Conservation (phyloP, 2,113 vertebrate genomes). For the Mobula birostris region DNA sequence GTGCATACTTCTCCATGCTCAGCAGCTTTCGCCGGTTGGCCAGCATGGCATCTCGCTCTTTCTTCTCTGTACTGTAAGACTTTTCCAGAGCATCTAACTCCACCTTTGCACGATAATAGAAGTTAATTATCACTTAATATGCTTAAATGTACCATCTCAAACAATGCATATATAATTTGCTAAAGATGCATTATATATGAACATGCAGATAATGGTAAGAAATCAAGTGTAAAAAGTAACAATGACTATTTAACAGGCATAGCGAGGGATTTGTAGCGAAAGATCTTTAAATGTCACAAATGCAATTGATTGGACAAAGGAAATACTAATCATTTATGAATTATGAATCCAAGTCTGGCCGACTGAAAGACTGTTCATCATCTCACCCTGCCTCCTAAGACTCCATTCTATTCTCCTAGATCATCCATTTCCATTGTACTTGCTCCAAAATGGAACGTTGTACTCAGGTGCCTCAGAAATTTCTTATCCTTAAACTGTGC, state of each 20-base stretch:
- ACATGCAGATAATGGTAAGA: neutral
- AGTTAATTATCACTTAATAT: neutral
- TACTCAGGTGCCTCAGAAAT: too few relatives aligned
- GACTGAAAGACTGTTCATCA: too few relatives aligned
- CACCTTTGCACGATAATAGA: neutral
- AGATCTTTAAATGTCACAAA: neutral
- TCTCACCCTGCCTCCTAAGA: too few relatives aligned
- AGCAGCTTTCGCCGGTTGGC: constrained; percentile 6
- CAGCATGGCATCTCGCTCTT: neutral
- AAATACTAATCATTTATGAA: neutral
- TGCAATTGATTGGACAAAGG: neutral
- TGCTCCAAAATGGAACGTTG: too few relatives aligned
- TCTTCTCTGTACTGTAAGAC: constrained; percentile 19
- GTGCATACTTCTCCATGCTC: constrained; percentile 29
- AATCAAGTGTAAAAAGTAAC: neutral
- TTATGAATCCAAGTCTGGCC: too few relatives aligned
- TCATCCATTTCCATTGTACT: too few relatives aligned
- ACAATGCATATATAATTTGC: neutral
- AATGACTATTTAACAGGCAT: neutral
- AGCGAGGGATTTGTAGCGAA: neutral
- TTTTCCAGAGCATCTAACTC: constrained; percentile 27
- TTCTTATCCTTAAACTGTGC: too few relatives aligned
- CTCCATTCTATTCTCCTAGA: too few relatives aligned
- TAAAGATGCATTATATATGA: too few relatives aligned
- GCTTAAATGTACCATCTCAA: neutral